Evolutionary conservation across 1,140 invertebrate genomes (phyloP), one percentile per base, ranked within the genome.

Genomic region (Radopholus similis): DNA sequence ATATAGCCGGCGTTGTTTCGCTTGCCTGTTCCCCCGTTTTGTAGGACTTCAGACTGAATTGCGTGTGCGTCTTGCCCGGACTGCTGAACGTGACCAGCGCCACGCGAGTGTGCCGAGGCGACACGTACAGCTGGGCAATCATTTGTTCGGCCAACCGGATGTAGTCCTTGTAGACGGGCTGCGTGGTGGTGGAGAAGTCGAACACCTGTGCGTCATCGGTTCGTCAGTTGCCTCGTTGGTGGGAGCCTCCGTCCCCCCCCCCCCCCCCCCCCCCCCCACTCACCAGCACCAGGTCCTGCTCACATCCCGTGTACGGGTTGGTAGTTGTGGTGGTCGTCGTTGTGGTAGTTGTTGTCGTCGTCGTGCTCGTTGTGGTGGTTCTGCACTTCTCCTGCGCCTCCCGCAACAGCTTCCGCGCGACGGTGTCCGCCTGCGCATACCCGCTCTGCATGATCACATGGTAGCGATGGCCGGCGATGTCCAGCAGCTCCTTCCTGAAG

Each of bases 171-270:
- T 80, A 82, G 38, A 80, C 71, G 13, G 77, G 77, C 37, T 58
- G 53, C 9, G 78, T 80, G 4, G 78, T 80, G 23, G 78, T 82
- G 4, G 78, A 80, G 57, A 82, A 82, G 66, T 80, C 78, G 23
- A 80, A 47, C 13, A 80, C 78, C 5, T 81, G 72, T 21, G 80
- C 77, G 5, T 79, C 53, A 51, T 80, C 79, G n/a, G n/a, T n/a
- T n/a, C n/a, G n/a, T n/a, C n/a, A n/a, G n/a, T n/a, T n/a, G n/a
- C n/a, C n/a, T n/a, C n/a, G n/a, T 38, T 78, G 53, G 51, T 77
- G 75, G 51, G 75, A 77, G 6, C 76, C n/a, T n/a, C n/a, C n/a
- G n/a, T n/a, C n/a, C n/a, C n/a, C n/a, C n/a, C n/a, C n/a, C n/a
- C n/a, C n/a, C n/a, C n/a, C n/a, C n/a, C n/a, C n/a, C n/a, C n/a